Percentiles rank a stretch among this genome's conserved stretches.
Evolutionary conservation across 2,113 vertebrate genomes (phyloP).

Genomic region (Collichthys lucidus): DNA sequence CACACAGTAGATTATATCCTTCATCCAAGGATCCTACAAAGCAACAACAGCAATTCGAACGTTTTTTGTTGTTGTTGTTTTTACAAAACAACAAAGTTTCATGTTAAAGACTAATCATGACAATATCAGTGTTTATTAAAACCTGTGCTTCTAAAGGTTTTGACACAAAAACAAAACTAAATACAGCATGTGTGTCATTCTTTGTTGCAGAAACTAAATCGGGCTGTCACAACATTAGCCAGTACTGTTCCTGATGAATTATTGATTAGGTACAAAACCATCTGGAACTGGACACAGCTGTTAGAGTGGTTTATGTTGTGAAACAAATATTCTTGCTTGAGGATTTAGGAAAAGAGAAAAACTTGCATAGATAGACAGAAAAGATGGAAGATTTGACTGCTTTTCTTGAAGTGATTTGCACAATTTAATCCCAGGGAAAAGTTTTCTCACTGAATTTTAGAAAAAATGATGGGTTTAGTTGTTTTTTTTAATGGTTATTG

Average conservation of each 20-base stretch:
- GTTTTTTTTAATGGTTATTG: background rate
- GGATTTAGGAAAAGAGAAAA: background rate
- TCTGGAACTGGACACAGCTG: constrained; percentile 27
- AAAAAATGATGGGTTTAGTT: constrained; percentile 2
- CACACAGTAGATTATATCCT: background rate
- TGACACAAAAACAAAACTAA: background rate
- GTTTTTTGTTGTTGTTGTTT: background rate
- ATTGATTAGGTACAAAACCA: constrained; percentile 42
- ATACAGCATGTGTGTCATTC: constrained; percentile 24
- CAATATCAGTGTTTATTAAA: background rate
- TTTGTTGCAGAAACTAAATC: constrained; percentile 40
- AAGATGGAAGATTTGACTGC: background rate
- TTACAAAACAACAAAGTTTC: constrained; percentile 4
- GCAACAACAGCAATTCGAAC: background rate
- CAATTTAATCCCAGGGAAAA: background rate
- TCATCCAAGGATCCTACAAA: background rate
- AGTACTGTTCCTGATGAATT: constrained; percentile 29
- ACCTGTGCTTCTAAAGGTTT: background rate
- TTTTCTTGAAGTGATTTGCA: background rate
- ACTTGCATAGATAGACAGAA: background rate
- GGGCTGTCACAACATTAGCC: constrained; percentile 36
- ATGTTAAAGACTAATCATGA: background rate
- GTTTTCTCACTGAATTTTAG: background rate
- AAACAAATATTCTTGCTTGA: constrained; percentile 29
- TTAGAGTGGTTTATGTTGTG: constrained; percentile 3